Conservation (phyloP, 2,113 vertebrate species). For the Epinephelus cyanopodus region DNA sequence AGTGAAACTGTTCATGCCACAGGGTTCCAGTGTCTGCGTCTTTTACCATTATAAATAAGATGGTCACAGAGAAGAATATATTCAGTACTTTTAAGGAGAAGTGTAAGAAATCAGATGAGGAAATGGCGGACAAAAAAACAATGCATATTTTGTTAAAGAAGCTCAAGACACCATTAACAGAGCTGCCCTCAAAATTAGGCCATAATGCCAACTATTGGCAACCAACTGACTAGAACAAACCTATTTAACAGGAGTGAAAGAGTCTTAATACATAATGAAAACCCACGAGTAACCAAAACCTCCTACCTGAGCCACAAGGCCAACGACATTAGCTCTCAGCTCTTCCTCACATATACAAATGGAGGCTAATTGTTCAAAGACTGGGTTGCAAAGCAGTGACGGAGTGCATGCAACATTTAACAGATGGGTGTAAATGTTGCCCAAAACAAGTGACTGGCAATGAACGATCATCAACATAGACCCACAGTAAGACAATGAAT, state of each 20-base stretch:
- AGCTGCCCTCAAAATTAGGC: conserved; percentile 16
- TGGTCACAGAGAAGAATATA: not conserved
- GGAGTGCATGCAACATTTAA: conserved; percentile 8
- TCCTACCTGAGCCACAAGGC: conserved; percentile 29
- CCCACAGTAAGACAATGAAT: not conserved
- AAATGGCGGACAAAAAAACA: conserved; percentile 11
- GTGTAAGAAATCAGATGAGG: not conserved
- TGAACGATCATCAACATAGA: conserved; percentile 8
- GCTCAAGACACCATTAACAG: not conserved
- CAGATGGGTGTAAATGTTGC: conserved; percentile 25
- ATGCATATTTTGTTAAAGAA: not conserved
- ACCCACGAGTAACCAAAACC: conserved; percentile 12
- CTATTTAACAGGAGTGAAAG: conserved; percentile 5
- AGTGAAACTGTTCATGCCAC: not conserved
- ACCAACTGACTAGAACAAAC: conserved; percentile 6
- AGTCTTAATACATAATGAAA: conserved; percentile 17
- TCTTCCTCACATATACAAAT: conserved; percentile 13
- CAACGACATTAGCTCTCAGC: conserved; percentile 45
- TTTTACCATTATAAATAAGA: conserved; percentile 18
- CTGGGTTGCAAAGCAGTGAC: conserved; percentile 3
- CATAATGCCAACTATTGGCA: conserved; percentile 63
- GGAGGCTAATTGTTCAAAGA: conserved; percentile 35
- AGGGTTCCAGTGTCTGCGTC: not conserved
- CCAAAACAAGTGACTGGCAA: not conserved
- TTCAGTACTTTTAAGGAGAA: not conserved